phyloP scores from a whole-genome alignment of 1,140 invertebrate genomes.

The Drosophila suzukii region DNA sequence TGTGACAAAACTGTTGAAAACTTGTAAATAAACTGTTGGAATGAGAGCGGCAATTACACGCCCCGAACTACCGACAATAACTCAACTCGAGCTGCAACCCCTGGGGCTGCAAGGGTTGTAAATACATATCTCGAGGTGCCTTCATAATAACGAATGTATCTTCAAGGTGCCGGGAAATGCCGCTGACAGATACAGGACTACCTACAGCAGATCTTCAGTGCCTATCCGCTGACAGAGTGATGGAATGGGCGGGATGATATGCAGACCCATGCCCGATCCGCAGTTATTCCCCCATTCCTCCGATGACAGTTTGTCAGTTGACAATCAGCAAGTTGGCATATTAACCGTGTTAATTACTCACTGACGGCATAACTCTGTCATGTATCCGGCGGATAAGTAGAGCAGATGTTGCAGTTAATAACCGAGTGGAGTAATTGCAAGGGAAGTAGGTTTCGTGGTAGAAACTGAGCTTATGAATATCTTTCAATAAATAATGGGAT shows the following conservation, averaged over 20 bases:
- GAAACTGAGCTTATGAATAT: neutral
- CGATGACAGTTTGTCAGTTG: constrained; percentile 45
- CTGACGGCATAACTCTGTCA: constrained; percentile 34
- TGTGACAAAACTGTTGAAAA: constrained; percentile 65
- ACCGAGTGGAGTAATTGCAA: neutral
- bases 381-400: constrained; percentile 20
- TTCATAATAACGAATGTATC: constrained; percentile 23
- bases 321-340: constrained; percentile 43
- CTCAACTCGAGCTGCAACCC: constrained; percentile 43
- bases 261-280: constrained; percentile 7
- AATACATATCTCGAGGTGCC: neutral
- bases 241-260: constrained; percentile 8
- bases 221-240: constrained; percentile 15
- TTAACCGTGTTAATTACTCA: constrained; percentile 56
- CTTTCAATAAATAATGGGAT: neutral
- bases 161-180: constrained; percentile 23
- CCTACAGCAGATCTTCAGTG: constrained; percentile 36
- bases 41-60: constrained; percentile 60
- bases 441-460: neutral
- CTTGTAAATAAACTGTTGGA: constrained; percentile 67
- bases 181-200: constrained; percentile 50
- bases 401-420: constrained; percentile 35
- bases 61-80: constrained; percentile 57
- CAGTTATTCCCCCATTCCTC: constrained; percentile 22
- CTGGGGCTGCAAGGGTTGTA: constrained; percentile 20